Base-by-base conservation (phyloP, 2,113 vertebrate genomes). In the Prolemur simus region DNA sequence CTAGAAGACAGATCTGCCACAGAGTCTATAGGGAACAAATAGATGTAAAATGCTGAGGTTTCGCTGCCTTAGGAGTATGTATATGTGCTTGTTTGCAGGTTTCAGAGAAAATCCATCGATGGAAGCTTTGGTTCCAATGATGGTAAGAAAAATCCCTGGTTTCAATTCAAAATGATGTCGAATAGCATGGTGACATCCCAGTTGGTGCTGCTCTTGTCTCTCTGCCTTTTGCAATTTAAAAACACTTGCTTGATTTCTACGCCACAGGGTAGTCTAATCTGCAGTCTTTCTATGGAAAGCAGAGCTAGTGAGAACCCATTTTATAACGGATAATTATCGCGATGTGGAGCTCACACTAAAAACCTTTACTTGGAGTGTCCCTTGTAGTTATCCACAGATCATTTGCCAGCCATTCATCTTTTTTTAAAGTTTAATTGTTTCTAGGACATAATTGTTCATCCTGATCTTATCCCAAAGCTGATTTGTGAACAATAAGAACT, bases 71-170 rank as follows among this genome's bases (percentile, higher is more conserved):
- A 89, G 49, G 42, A 97, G 21, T 25, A 9, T 74, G 9, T 98
- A 5, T 88, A 20, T 98, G 2, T 98, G 94, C 37, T 97, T 95
- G 4, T 78, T 98, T 98, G 32, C 97, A 99, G 99, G 96, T 96
- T 98, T 96, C 97, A 49, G 85, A 98, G 98, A 95, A 99, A 98
- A 94, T 95, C 98, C 76, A 96, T 69, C 0, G 82, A 96, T 95
- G 97, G 97, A 54, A 97, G 97, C 78, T 76, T 97, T 96, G 98
- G 96, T 91, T 98, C 98, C 29, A 98, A 95, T 80, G 97, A 98
- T 9, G 99, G 99, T 99, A 98, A 98, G 97, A 84, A 87, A 85
- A 94, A 71, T 73, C 4, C 54, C 27, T 90, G 34, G 8, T 81
- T 81, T 80, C 66, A n/a, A 47, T 49, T 78, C 21, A 32, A 60